phyloP scores from a whole-genome alignment of 2,113 vertebrate genomes.

The Ovibos moschatus region DNA sequence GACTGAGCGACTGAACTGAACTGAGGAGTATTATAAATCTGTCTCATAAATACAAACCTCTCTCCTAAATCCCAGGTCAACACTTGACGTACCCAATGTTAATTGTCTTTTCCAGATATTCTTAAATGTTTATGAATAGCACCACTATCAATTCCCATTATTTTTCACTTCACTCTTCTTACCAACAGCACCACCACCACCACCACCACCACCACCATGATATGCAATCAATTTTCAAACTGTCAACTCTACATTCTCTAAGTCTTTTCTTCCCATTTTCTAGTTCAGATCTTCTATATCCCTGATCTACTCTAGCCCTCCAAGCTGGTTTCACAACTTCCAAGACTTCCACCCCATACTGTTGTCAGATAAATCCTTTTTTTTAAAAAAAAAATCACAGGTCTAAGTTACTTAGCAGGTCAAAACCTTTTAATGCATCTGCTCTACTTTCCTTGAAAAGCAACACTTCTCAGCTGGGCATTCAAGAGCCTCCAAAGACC shows the following conservation, averaged over 20 bases:
- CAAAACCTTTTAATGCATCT: not conserved
- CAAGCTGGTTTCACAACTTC: not conserved
- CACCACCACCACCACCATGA: not conserved
- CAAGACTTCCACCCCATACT: not conserved
- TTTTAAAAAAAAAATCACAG: not conserved
- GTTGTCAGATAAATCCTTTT: not conserved
- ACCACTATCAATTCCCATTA: not conserved
- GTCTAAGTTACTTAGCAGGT: not conserved
- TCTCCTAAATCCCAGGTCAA: not conserved
- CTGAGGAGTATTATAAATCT: not conserved
- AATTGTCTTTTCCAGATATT: not conserved
- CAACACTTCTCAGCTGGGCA: not conserved
- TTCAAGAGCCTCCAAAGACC: not conserved
- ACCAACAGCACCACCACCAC: not conserved
- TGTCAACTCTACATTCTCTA: not conserved
- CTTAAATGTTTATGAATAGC: not conserved
- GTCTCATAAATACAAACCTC: not conserved
- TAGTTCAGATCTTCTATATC: not conserved
- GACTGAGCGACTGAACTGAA: too few relatives aligned
- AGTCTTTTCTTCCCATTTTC: not conserved
- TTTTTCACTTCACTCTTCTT: not conserved
- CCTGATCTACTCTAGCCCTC: not conserved
- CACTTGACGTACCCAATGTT: not conserved
- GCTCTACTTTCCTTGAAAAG: not conserved
- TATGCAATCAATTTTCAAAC: not conserved